phyloP scores from a whole-genome alignment of 2,797 vertebrate species.

The Phalloptychus januarius region DNA sequence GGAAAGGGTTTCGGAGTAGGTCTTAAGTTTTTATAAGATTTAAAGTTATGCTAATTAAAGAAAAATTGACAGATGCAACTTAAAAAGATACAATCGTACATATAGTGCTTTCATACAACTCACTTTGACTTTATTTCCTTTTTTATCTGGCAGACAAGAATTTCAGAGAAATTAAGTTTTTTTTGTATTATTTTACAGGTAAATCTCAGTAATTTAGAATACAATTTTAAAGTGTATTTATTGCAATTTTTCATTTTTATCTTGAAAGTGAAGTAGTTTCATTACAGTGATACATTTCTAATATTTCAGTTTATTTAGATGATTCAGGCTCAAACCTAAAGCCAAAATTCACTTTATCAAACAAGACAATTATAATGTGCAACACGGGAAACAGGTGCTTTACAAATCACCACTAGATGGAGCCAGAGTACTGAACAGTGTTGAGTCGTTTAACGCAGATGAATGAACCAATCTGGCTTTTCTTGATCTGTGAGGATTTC shows the following conservation, averaged over 20 bases:
- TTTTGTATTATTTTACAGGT: neutral
- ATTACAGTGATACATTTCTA: neutral
- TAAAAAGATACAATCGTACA: neutral
- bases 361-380: neutral
- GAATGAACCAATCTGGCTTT: neutral
- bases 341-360: neutral
- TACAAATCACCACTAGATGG: slow-evolving; percentile 47
- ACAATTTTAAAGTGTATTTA: neutral
- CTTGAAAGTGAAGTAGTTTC: neutral
- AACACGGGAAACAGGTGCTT: neutral
- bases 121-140: neutral
- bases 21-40: neutral
- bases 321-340: neutral
- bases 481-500: neutral
- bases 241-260: neutral
- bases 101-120: neutral
- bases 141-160: neutral
- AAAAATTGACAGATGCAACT: neutral
- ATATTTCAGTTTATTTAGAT: neutral
- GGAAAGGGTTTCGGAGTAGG: neutral
- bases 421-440: slow-evolving; percentile 21
- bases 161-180: neutral
- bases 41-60: neutral
- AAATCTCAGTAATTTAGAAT: neutral
- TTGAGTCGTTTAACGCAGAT: neutral